Base-by-base conservation (phyloP, 2,888 invertebrate species). In the Heteromyza rotundicornis region DNA sequence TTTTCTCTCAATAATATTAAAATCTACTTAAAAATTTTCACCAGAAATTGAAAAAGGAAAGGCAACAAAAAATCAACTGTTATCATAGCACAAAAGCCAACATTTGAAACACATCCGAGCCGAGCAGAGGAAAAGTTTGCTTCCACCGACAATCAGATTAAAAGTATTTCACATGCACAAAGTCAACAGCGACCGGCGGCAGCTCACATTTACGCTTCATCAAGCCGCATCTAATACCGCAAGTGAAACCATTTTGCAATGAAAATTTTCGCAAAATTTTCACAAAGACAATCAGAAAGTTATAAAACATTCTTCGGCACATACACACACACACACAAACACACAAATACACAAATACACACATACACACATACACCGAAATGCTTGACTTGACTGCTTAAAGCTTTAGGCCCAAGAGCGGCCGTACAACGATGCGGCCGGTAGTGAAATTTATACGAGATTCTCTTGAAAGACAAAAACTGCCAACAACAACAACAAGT, bases 281-380 rank as follows among this genome's bases (percentile, higher is more conserved):
- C 68, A 67, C 74, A 77, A 77, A 75, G 75, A 75, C 77, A 76
- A 76, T 77, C 77, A 76, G 74, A 76, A 76, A 77, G 77, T 76
- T 76, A 74, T 74, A 74, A 75, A 73, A 73, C 71, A 73, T 74
- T 71, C 70, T 68, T 71, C 68, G 69, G 64, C 63, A 67, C 65
- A 65, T 53, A n/a, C n/a, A n/a, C n/a, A n/a, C n/a, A n/a, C n/a
- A n/a, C n/a, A n/a, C n/a, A n/a, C n/a, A n/a, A n/a, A n/a, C n/a
- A n/a, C n/a, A n/a, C n/a, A n/a, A n/a, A n/a, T n/a, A n/a, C n/a
- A n/a, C n/a, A n/a, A n/a, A n/a, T n/a, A n/a, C n/a, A n/a, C n/a
- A n/a, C n/a, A n/a, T n/a, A n/a, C n/a, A n/a, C n/a, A n/a, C n/a
- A n/a, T n/a, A n/a, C n/a, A n/a, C n/a, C n/a, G n/a, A 57, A 61